Base-by-base conservation (phyloP, 2,113 vertebrate species). In the Limanda limanda region DNA sequence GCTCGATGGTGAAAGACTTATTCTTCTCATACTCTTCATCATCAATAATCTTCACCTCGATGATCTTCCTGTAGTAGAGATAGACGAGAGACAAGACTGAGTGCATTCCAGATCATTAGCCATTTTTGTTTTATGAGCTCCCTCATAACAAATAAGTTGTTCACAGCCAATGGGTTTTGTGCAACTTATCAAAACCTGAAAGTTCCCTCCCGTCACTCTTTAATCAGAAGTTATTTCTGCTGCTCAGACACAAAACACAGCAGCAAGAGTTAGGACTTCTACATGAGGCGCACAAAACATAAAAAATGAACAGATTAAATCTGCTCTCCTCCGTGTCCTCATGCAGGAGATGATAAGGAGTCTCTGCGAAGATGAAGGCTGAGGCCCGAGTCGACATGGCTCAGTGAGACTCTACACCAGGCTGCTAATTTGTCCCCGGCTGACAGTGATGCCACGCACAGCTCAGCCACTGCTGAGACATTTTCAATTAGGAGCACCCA, bases 21-120 rank as follows among this genome's bases (percentile, higher is more conserved):
- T 95, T 95, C 84, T 94, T 94, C 86, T 94, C 95, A 11, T 94
- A 94, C 82, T 94, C 93, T 40, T 94, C 94, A 61, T 94, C 94
- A 11, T 95, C 94, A 24, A 94, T 94, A 14, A 95, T 94, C 89
- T 94, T 94, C 77, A 95, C 94, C 85, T 94, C 89, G 2, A 95
- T 94, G 55, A 91, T 88, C 77, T 95, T 95, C 94, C 95, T 95
- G 92, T 88, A 61, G 52, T 51, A 67, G 20, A 59, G n/a, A 51
- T 14, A 56, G 18, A 10, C 64, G 11, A 56, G 45, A 0, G 40
- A 68, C 6, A 1, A 48, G 58, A 23, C 9, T 76, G n/a, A 61
- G 56, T 8, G 40, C 1, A 54, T 62, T 64, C 13, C 54, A 3
- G 5, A 57, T 15, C 9, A 24, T 23, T 24, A 12, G 24, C n/a